Evolutionary conservation across 1,140 invertebrate species (phyloP).

Genomic region (Drosophila triauraria): DNA sequence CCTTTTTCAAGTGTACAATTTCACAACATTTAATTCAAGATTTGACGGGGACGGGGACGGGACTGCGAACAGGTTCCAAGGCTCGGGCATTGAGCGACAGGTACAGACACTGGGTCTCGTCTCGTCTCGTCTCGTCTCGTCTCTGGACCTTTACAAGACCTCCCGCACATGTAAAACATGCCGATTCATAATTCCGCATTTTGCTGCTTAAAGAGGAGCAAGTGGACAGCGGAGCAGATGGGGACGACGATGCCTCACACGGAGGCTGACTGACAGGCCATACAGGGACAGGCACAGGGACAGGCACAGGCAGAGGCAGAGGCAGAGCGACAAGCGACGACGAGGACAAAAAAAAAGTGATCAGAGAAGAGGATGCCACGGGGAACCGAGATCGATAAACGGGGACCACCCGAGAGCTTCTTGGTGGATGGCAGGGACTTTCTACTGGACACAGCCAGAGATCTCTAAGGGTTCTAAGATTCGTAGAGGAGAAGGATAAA

Average conservation of each 20-base stretch:
- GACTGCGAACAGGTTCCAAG: slow-evolving; percentile 62
- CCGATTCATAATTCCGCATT: slow-evolving; percentile 84
- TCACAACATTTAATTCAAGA: slow-evolving; percentile 84
- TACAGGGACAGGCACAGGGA: neutral
- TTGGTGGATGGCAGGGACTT: neutral
- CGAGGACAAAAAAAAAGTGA: slow-evolving; percentile 21
- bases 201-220: slow-evolving; percentile 66
- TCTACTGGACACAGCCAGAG: neutral
- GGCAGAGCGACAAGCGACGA: neutral
- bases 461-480: neutral
- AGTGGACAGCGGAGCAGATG: slow-evolving; percentile 27
- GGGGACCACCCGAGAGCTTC: slow-evolving; percentile 33
- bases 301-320: neutral
- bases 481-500: neutral
- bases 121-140: neutral
- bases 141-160: slow-evolving; percentile 70
- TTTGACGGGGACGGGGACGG: slow-evolving; percentile 56
- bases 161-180: slow-evolving; percentile 84
- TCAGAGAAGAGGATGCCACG: neutral
- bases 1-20: slow-evolving; percentile 79
- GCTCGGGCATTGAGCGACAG: slow-evolving; percentile 66
- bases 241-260: slow-evolving; percentile 53
- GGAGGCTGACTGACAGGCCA: slow-evolving; percentile 69
- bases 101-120: slow-evolving; percentile 45
- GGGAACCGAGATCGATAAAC: slow-evolving; percentile 19